Percentiles rank a stretch among this genome's conserved stretches.
These are phyloP conservation scores for Drosophila niveifrons DNA, from an alignment of 2,888 invertebrate genomes.

Conservation along the genomic window DNA sequence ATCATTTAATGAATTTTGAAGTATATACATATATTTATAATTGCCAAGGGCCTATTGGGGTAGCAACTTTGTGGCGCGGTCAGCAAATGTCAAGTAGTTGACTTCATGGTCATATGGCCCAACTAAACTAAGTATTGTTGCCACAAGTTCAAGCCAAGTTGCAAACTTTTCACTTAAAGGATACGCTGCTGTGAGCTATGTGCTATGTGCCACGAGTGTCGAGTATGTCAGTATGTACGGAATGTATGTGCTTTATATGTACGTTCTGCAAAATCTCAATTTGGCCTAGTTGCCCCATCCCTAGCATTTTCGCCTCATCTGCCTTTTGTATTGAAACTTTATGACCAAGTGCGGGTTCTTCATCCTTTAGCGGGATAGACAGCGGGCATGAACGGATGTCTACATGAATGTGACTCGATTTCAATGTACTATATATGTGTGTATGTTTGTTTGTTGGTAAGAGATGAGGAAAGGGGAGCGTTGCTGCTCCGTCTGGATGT, in stretches of 20 bases:
- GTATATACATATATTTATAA: neutral
- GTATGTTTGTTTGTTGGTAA: slow-evolving; percentile 6
- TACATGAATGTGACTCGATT: slow-evolving; percentile 28
- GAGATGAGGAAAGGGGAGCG: neutral
- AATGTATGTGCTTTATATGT: slow-evolving; percentile 7
- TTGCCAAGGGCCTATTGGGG: slow-evolving; percentile 4
- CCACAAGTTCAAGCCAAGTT: slow-evolving; percentile 44
- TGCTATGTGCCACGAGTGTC: neutral
- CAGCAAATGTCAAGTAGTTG: slow-evolving; percentile 38
- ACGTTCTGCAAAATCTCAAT: slow-evolving; percentile 30
- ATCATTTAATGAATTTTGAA: neutral
- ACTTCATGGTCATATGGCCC: slow-evolving; percentile 49
- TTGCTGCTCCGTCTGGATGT: slow-evolving; percentile 19
- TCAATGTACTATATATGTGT: slow-evolving; percentile 16
- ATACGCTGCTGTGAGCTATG: neutral
- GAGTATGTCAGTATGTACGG: neutral
- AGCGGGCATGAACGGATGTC: slow-evolving; percentile 41
- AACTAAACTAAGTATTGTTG: slow-evolving; percentile 28
- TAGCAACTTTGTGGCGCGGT: slow-evolving; percentile 24
- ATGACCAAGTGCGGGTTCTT: slow-evolving; percentile 48
- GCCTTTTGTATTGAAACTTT: slow-evolving; percentile 48
- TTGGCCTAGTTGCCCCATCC: slow-evolving; percentile 16
- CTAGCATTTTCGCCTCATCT: slow-evolving; percentile 18
- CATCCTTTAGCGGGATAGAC: slow-evolving; percentile 38
- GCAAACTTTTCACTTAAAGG: slow-evolving; percentile 40